A percentile compares a stretch with the other conserved stretches of the same genome.
Conservation (phyloP, 2,113 vertebrate species). For the Pseudorasbora parva region DNA sequence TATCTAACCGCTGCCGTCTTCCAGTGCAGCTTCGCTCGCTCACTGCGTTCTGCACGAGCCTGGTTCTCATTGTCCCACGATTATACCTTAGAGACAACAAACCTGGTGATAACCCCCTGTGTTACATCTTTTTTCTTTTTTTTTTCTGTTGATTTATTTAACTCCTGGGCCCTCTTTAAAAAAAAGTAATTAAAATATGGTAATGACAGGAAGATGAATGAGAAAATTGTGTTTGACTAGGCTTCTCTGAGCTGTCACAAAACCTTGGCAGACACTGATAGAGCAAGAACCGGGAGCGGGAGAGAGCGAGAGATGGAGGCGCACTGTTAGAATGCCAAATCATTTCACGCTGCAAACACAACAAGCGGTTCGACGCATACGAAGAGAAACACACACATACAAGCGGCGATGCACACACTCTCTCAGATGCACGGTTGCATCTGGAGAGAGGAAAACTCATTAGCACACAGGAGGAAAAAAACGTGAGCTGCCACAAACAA, state of each 20-base stretch:
- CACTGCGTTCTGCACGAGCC: neutral
- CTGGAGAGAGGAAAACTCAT: conserved; percentile 60
- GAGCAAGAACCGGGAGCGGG: conserved; percentile 22
- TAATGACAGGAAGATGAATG: conserved; percentile 64
- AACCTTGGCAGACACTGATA: conserved; percentile 39
- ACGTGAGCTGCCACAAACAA: conserved; percentile 35
- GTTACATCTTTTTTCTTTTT: conserved; percentile 35
- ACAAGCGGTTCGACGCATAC: conserved; percentile 40
- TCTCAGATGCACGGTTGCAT: conserved; percentile 42
- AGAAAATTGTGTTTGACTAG: conserved; percentile 53
- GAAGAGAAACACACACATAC: conserved; percentile 37
- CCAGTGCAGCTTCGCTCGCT: neutral
- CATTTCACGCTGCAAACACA: conserved; percentile 55
- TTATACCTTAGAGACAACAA: conserved; percentile 43
- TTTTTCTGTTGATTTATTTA: conserved; percentile 52
- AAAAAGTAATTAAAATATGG: conserved; percentile 58
- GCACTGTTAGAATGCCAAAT: conserved; percentile 58
- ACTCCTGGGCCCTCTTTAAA: conserved; percentile 39
- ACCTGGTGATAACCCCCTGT: conserved; percentile 30
- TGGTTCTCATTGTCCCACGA: conserved; percentile 20
- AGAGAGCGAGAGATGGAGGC: conserved; percentile 34
- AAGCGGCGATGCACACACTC: conserved; percentile 2
- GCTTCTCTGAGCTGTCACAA: conserved; percentile 47
- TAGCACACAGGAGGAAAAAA: conserved; percentile 47
- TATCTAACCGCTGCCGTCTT: conserved; percentile 39